Evolutionary conservation across 2,113 vertebrate genomes (phyloP).

Genomic region (Saimiri boliviensis): DNA sequence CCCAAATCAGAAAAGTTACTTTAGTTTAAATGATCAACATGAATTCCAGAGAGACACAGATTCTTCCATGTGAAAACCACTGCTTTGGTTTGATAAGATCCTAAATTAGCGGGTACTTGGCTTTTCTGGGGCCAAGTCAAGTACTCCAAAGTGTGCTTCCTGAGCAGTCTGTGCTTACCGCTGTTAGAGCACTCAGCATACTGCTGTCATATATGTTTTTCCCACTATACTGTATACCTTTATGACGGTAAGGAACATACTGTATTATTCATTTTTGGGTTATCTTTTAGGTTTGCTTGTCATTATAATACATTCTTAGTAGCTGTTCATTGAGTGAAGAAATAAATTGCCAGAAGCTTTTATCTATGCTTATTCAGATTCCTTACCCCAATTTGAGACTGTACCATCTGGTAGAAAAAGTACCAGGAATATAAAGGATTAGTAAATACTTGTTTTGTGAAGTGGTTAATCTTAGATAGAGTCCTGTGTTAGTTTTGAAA

Average conservation of each 20-base stretch:
- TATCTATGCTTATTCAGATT: slow-evolving; percentile 2
- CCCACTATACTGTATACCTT: neutral
- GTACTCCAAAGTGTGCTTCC: neutral
- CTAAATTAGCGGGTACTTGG: neutral
- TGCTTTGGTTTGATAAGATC: neutral
- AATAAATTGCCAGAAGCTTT: neutral
- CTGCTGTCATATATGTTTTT: neutral
- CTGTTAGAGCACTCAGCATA: neutral
- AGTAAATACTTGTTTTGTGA: slow-evolving; percentile 13
- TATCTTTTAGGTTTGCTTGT: neutral
- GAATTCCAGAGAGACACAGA: neutral
- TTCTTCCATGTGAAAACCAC: neutral
- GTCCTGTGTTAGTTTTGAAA: neutral
- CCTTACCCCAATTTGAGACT: neutral
- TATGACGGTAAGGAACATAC: neutral
- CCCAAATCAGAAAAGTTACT: neutral
- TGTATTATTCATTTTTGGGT: neutral
- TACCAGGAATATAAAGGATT: neutral
- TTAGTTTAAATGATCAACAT: neutral
- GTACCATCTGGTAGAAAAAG: neutral
- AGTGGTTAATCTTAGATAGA: neutral
- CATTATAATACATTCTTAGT: neutral
- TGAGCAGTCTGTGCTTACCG: neutral
- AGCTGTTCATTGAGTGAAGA: slow-evolving; percentile 26
- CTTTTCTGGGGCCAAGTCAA: neutral